Evolutionary conservation across 2,113 vertebrate genomes (phyloP).

Genomic region (Phalacrocorax pelagicus): DNA sequence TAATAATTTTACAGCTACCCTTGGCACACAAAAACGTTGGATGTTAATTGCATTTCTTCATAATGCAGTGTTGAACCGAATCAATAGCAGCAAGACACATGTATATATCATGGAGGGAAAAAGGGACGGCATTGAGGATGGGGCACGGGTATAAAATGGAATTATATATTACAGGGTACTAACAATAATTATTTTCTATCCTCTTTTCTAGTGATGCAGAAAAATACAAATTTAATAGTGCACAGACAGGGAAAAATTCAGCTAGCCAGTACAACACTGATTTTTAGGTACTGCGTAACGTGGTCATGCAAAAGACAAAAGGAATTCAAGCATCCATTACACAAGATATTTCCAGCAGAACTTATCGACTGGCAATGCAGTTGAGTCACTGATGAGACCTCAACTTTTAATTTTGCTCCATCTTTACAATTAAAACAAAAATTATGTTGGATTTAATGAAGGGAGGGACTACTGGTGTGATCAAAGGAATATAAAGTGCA

Average conservation of each 20-base stretch:
- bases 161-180: not conserved
- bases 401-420: not conserved
- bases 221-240: not conserved
- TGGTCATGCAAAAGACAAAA: not conserved
- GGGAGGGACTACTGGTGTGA: not conserved
- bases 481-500: not conserved
- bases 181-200: not conserved
- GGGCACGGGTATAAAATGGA: not conserved
- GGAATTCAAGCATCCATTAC: not conserved
- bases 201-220: not conserved
- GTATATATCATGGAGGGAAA: not conserved
- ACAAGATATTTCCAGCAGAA: not conserved
- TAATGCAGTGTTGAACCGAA: not conserved
- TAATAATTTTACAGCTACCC: not conserved
- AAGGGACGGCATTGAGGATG: not conserved
- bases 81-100: not conserved
- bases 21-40: not conserved
- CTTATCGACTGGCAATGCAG: not conserved
- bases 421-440: not conserved
- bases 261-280: fast-evolving
- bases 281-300: not conserved
- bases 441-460: not conserved
- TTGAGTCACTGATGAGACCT: not conserved
- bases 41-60: conserved; percentile 23
- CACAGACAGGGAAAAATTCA: not conserved